Base-by-base conservation (phyloP, 2,888 invertebrate genomes). In the Melanotus villosus region DNA sequence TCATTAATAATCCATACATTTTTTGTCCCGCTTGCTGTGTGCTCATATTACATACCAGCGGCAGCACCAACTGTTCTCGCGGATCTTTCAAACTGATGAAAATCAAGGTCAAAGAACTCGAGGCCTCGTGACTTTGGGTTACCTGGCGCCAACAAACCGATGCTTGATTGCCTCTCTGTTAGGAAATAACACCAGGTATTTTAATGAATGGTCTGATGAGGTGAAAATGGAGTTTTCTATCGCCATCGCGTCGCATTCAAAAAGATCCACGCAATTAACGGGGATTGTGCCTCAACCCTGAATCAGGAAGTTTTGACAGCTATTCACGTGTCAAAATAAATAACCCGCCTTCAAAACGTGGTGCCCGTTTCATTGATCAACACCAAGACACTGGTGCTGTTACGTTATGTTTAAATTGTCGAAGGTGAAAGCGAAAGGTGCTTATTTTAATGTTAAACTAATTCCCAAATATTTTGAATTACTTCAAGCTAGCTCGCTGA, bases 51-150 rank as follows among this genome's bases (percentile, higher is more conserved):
- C 54, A 60, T 66, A 60, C 47, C 65, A 30, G 32, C 63, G 36
- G 1, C 59, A 32, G 47, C 62, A 34, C 62, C 62, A 50, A 52
- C 62, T 60, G 60, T 62, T 58, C 43, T 45, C 54, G 68, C 63
- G 47, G 62, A 67, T 63, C 56, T 63, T 50, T 56, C 34, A 68
- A 60, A 66, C 47, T 57, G 58, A 65, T 68, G 54, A 71, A 71
- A 68, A 63, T 68, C 68, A 71, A 71, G 71, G 71, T 71, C 59
- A 71, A 71, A 71, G 71, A 71, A 71, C 68, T 67, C 56, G 62
- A 58, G 54, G 23, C 43, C 69, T 52, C 65, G 43, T 71, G 68
- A 64, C 64, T 63, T 68, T 62, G 60, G 68, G 65, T 68, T 63
- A 68, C 65, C 52, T 60, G 71, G 71, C 71, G 71, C 71, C 68